These are phyloP conservation scores for Cyprinodon variegatus DNA, from an alignment of 2,113 vertebrate species.

Conservation along the genomic window DNA sequence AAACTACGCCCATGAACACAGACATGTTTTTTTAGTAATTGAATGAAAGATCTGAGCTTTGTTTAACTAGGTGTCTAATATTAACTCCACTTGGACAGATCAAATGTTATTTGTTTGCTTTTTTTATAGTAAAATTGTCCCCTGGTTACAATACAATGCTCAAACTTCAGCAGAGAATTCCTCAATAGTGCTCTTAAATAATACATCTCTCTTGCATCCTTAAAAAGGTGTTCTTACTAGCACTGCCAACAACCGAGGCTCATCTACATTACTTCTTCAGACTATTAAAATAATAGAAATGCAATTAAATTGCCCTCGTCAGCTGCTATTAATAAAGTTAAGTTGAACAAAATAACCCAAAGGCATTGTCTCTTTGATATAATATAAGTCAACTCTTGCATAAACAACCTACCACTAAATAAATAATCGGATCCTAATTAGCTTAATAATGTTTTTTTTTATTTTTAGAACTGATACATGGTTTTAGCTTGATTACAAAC, in stretches of 20 bases:
- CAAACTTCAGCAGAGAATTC: slow-evolving; percentile 58
- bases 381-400: slow-evolving; percentile 71
- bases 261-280: slow-evolving; percentile 43
- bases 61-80: slow-evolving; percentile 17
- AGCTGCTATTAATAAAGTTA: slow-evolving; percentile 71
- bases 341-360: slow-evolving; percentile 66
- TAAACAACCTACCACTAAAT: slow-evolving; percentile 79
- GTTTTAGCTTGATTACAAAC: slow-evolving; percentile 37
- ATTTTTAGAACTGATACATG: slow-evolving; percentile 15
- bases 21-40: not conserved
- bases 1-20: not conserved
- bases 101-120: slow-evolving; percentile 41
- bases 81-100: slow-evolving; percentile 37
- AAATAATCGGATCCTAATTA: slow-evolving; percentile 74
- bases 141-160: slow-evolving; percentile 60
- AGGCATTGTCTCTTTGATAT: slow-evolving; percentile 71
- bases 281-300: slow-evolving; percentile 72
- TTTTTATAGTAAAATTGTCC: slow-evolving; percentile 63
- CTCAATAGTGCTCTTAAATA: slow-evolving; percentile 69
- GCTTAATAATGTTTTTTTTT: slow-evolving; percentile 48
- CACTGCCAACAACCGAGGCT: slow-evolving; percentile 46
- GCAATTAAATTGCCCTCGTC: slow-evolving; percentile 67
- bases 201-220: slow-evolving; percentile 48
- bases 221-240: slow-evolving; percentile 65
- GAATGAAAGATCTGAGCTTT: not conserved